These are phyloP conservation scores for Catamblyrhynchus diadema DNA, from an alignment of 2,797 vertebrate species.

Conservation along the genomic window DNA sequence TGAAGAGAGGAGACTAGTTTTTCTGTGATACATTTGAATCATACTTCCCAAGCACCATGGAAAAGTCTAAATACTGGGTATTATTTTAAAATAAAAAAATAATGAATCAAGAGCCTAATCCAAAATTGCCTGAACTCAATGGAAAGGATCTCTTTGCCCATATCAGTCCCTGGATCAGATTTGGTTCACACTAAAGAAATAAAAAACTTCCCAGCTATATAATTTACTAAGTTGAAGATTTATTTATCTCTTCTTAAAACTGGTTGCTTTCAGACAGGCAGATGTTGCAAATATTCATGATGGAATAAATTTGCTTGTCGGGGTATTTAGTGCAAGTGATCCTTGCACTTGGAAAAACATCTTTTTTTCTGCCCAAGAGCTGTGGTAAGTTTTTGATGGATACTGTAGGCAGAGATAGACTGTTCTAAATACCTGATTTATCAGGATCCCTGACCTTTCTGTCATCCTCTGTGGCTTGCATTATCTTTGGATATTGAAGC, in stretches of 20 bases:
- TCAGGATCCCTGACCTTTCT: not conserved
- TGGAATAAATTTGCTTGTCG: not conserved
- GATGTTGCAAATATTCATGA: not conserved
- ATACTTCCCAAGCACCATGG: not conserved
- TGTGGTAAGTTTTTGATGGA: not conserved
- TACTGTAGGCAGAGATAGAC: not conserved
- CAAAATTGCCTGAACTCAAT: not conserved
- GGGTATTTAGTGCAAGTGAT: not conserved
- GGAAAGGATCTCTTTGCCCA: not conserved
- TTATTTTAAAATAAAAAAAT: not conserved
- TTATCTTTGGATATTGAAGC: not conserved
- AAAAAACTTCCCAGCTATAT: not conserved
- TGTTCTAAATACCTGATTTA: not conserved
- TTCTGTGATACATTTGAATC: not conserved
- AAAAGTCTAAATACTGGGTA: not conserved
- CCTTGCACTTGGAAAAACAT: not conserved
- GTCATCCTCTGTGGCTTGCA: not conserved
- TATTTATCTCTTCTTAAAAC: not conserved
- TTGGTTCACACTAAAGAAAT: not conserved
- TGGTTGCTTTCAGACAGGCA: not conserved
- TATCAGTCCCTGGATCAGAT: not conserved
- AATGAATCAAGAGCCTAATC: not conserved
- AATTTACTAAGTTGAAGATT: not conserved
- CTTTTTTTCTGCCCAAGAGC: not conserved
- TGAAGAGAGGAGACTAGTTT: fast-evolving